Evolutionary conservation across 2,888 invertebrate species (phyloP).

Genomic region (Tetrapedia diversipes): DNA sequence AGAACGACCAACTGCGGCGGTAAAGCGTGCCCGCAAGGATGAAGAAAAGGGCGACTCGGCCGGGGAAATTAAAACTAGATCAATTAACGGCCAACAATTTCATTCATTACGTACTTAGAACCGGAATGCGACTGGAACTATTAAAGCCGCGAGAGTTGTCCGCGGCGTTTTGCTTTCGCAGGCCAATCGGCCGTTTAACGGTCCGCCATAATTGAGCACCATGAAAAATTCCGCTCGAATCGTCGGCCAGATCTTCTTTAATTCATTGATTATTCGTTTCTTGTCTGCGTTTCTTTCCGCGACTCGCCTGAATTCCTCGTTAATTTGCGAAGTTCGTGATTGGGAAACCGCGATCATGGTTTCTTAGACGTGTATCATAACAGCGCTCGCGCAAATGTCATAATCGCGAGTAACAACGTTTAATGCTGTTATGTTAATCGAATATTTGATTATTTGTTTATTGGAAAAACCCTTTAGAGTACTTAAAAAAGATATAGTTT

Average conservation of each 20-base stretch:
- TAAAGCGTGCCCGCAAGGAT: not conserved
- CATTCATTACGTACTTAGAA: constrained; percentile 53
- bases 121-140: constrained; percentile 53
- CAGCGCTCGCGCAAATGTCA: constrained; percentile 14
- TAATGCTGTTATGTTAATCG: not conserved
- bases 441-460: too few relatives aligned
- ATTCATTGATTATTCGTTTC: constrained; percentile 36
- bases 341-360: constrained; percentile 5
- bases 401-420: constrained; percentile 17
- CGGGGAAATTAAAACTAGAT: constrained; percentile 52
- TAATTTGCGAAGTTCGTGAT: not conserved
- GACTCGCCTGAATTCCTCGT: constrained; percentile 7
- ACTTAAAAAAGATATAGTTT: too few relatives aligned
- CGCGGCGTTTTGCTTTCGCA: constrained; percentile 18
- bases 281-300: constrained; percentile 1
- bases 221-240: constrained; percentile 49
- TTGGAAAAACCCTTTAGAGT: not conserved
- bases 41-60: constrained; percentile 6
- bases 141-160: constrained; percentile 33
- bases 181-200: constrained; percentile 23
- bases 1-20: too few relatives aligned
- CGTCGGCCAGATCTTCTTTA: constrained; percentile 38
- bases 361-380: not conserved
- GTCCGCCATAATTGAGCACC: constrained; percentile 30
- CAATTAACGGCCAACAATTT: constrained; percentile 50